These are phyloP conservation scores for Plemyria rubiginata DNA, from an alignment of 2,888 invertebrate species.

Conservation along the genomic window DNA sequence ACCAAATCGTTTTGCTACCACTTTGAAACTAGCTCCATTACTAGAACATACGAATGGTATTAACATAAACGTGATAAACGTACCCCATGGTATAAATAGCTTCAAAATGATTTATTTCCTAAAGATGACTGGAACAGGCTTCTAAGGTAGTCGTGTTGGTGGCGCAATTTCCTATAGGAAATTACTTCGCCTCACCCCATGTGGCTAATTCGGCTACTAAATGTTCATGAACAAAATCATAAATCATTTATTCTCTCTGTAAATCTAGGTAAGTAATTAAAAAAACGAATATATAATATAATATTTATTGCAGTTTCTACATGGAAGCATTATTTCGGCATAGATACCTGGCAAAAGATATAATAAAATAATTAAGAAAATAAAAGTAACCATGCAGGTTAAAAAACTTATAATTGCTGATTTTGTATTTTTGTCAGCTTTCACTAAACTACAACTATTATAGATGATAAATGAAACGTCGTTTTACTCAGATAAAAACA, in stretches of 20 bases:
- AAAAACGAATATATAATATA: too few relatives aligned
- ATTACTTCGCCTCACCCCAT: slow-evolving; percentile 70
- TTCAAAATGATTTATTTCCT: slow-evolving; percentile 60
- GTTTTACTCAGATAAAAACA: slow-evolving; percentile 38
- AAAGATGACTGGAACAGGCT: slow-evolving; percentile 62
- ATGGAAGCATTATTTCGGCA: too few relatives aligned
- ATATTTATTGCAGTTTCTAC: too few relatives aligned
- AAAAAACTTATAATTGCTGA: too few relatives aligned
- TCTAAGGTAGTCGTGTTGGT: slow-evolving; percentile 68
- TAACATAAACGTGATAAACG: slow-evolving; percentile 3
- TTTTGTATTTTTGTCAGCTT: not conserved
- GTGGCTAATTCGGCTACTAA: slow-evolving; percentile 46
- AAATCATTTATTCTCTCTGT: too few relatives aligned
- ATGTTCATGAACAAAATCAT: slow-evolving; percentile 17
- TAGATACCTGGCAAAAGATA: too few relatives aligned
- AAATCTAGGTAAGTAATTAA: too few relatives aligned
- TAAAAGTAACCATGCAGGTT: too few relatives aligned
- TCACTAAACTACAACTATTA: slow-evolving; percentile 12
- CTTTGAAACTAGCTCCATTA: too few relatives aligned
- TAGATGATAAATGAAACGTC: slow-evolving; percentile 21
- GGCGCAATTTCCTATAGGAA: slow-evolving; percentile 80
- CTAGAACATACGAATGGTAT: not conserved
- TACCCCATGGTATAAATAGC: slow-evolving; percentile 5
- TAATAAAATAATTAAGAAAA: too few relatives aligned
- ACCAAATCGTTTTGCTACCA: too few relatives aligned